Conservation (phyloP, 2,888 invertebrate species). For the Muschampia plurimacula region DNA sequence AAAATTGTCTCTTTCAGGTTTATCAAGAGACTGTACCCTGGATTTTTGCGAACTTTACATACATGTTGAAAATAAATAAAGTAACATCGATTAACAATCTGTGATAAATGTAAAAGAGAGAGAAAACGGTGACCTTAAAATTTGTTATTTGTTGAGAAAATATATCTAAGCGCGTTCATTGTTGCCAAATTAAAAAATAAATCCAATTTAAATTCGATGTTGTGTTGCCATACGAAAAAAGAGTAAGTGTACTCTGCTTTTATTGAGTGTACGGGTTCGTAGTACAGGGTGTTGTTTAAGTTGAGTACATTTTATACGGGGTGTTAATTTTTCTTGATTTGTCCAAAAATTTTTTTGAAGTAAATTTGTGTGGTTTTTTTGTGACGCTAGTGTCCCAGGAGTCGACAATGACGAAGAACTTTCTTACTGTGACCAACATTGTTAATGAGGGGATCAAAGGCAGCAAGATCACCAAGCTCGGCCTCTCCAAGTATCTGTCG, state of each 20-base stretch:
- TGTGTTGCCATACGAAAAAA: constrained; percentile 69
- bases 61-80: constrained; percentile 26
- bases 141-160: constrained; percentile 42
- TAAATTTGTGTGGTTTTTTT: constrained; percentile 49
- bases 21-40: constrained; percentile 28
- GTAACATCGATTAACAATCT: constrained; percentile 46
- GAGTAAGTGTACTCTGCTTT: constrained; percentile 64
- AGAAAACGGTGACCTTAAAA: constrained; percentile 39
- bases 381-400: constrained; percentile 76
- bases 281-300: constrained; percentile 29
- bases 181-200: constrained; percentile 63
- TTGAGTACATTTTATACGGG: constrained; percentile 15
- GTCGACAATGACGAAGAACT: constrained; percentile 85
- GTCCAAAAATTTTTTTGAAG: constrained; percentile 42
- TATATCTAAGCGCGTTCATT: constrained; percentile 69
- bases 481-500: constrained; percentile 90
- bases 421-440: constrained; percentile 86
- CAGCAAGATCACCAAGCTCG: constrained; percentile 90
- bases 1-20: constrained; percentile 34
- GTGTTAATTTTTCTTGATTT: constrained; percentile 43
- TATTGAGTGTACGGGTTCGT: constrained; percentile 38
- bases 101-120: constrained; percentile 48
- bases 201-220: constrained; percentile 71
- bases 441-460: constrained; percentile 92
- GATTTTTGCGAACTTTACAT: constrained; percentile 25